phyloP scores from a whole-genome alignment of 1,140 invertebrate species.

The Trichoplusia ni region DNA sequence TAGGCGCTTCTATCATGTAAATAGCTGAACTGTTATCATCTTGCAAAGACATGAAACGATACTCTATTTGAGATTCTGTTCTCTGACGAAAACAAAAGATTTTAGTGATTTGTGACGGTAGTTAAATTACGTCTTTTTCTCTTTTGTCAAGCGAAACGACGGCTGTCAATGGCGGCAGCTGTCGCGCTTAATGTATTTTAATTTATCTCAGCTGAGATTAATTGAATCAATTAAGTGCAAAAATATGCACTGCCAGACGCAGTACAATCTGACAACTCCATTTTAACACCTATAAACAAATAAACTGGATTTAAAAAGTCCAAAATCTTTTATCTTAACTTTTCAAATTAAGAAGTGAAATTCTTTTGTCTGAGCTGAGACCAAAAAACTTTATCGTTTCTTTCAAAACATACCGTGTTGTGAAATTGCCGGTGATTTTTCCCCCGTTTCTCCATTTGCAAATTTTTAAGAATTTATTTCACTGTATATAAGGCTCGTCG shows the following conservation, averaged over 20 bases:
- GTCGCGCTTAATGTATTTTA: slow-evolving; percentile 26
- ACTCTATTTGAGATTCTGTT: background rate
- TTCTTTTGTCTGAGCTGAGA: slow-evolving; percentile 27
- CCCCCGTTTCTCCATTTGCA: slow-evolving; percentile 10
- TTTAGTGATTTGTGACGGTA: slow-evolving; percentile 26
- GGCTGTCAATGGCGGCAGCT: slow-evolving; percentile 24
- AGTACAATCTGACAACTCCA: slow-evolving; percentile 8
- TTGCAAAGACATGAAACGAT: slow-evolving; percentile 1
- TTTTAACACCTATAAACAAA: slow-evolving; percentile 9
- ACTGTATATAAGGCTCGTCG: slow-evolving; percentile 5
- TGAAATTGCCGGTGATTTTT: slow-evolving; percentile 22
- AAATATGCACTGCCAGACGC: slow-evolving; percentile 11
- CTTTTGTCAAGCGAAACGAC: slow-evolving; percentile 27
- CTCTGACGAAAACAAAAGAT: slow-evolving; percentile 8
- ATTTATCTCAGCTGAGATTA: slow-evolving; percentile 24
- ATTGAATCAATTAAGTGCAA: slow-evolving; percentile 24
- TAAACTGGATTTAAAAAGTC: slow-evolving; percentile 15
- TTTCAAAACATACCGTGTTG: slow-evolving; percentile 22
- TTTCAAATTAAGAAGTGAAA: slow-evolving; percentile 33
- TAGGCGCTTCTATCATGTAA: slow-evolving; percentile 1
- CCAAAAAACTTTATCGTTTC: slow-evolving; percentile 25
- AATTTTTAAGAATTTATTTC: slow-evolving; percentile 21
- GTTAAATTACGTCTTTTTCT: slow-evolving; percentile 28
- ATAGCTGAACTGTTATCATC: background rate
- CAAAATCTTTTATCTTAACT: slow-evolving; percentile 26